Evolutionary conservation across 2,888 invertebrate genomes (phyloP).

Genomic region (Dromius quadrimaculatus): DNA sequence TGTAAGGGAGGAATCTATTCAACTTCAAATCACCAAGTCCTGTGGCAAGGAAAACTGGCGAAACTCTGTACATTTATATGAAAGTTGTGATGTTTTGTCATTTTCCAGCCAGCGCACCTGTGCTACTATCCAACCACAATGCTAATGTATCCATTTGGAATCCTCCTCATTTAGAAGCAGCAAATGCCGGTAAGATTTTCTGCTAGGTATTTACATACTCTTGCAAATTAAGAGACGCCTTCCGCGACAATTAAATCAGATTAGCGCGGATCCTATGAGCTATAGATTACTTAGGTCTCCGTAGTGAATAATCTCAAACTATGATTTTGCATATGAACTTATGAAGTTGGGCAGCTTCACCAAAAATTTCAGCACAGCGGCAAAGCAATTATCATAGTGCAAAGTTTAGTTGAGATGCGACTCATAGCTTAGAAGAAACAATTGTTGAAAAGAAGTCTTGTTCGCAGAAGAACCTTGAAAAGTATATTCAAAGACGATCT

Average conservation of each 20-base stretch:
- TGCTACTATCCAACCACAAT: constrained; percentile 25
- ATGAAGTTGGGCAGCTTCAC: no score
- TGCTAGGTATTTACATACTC: constrained; percentile 1
- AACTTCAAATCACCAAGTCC: constrained; percentile 47
- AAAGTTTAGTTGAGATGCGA: no score
- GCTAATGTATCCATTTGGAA: background rate
- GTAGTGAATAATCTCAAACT: no score
- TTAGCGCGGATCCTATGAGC: background rate
- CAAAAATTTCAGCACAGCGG: no score
- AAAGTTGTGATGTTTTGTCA: constrained; percentile 51
- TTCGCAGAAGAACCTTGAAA: no score
- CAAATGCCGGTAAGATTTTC: constrained; percentile 5
- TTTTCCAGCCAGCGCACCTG: constrained; percentile 47
- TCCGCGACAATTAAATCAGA: constrained; percentile 14
- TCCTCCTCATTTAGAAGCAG: background rate
- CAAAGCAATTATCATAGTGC: no score
- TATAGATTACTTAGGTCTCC: background rate
- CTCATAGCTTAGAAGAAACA: no score
- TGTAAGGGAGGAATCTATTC: constrained; percentile 36
- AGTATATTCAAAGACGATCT: no score
- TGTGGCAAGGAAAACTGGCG: constrained; percentile 30
- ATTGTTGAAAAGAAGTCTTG: no score
- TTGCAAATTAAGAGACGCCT: constrained; percentile 43
- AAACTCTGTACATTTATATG: constrained; percentile 49
- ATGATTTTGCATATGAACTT: no score